Evolutionary conservation across 2,113 vertebrate species (phyloP), one percentile per base, ranked within the genome.

Genomic region (Corydoras maculifer): DNA sequence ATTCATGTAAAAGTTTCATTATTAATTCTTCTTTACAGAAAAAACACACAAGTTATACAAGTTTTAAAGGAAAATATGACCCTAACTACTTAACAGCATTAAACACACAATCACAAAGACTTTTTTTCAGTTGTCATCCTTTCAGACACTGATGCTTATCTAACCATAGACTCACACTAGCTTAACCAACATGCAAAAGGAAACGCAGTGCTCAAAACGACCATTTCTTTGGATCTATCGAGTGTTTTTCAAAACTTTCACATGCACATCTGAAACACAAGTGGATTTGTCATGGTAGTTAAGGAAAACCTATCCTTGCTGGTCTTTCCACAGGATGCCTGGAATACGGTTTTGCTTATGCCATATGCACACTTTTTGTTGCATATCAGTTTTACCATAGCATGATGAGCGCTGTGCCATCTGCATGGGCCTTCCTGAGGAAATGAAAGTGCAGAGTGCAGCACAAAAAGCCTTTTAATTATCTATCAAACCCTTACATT

Each of bases 251-350:
- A 10, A 10, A 53, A 53, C 3, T 10, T 63, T n/a, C 14, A 18
- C 35, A 25, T 11, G 8, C 35, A 48, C 32, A 11, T 25, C 18
- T 31, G 54, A 58, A 58, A 10, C 15, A 3, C 6, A 8, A 43
- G 5, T 49, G 18, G 10, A 65, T 30, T 8, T 8, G 6, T 53
- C 30, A 43, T 31, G 53, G 15, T 53, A 49, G 72, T 62, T 58
- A 62, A 51, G 63, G 67, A 73, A 70, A 66, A 31, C n/a, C 59
- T 14, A 55, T 3, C 2, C 50, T 12, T n/a, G 58, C n/a, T 25
- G 31, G 53, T 64, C n/a, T 78, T 78, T 72, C 77, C 61, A 65
- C 77, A 73, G 77, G 77, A 78, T 73, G 70, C 61, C 31, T 30
- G 43, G 3, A 10, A 30, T 58, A 54, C 30, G 9, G 8, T 29